Evolutionary conservation across 2,797 vertebrate species (phyloP), one percentile per base, ranked within the genome.

Genomic region (Gymnothorax javanicus): DNA sequence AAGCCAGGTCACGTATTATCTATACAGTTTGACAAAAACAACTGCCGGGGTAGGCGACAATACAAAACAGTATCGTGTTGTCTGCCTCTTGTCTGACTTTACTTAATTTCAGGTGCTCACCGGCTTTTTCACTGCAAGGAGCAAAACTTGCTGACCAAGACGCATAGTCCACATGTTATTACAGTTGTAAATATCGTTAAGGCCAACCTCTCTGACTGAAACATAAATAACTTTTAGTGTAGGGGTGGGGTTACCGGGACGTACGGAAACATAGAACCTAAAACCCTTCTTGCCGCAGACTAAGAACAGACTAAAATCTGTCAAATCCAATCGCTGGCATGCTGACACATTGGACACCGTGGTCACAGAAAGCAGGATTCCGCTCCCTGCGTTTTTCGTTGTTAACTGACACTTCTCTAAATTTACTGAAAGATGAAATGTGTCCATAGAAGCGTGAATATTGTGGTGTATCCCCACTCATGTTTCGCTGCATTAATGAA

Each of bases 261-360:
- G 4, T 52, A 59, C 43, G 54, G 59, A 50, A 79, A 12, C 25
- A 57, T 56, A 17, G 15, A 79, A 20, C 15, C 50, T 54, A 23
- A 20, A 82, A 64, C 12, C 56, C 71, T 58, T 52, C 82, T 86
- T 86, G 85, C 85, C 85, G 85, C 85, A 86, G 82, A 54, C 82
- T 17, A 67, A 64, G 82, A 79, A 12, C 77, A 79, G 3, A 52
- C 75, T 17, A 54, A 20, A 52, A 86, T 82, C 7, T 82, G 62
- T 86, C 85, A 82, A 82, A 86, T 50, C 56, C 81, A 33, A 59
- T n/a, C 13, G 7, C 58, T n/a, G 62, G 52, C 27, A 62, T 50
- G n/a, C 81, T 58, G 81, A 73, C 71, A 60, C 56, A 56, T 77
- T 77, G 77, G 56, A 1, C 73, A 77, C 43, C 33, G 7, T n/a